Evolutionary conservation across 2,113 vertebrate species (phyloP).

Genomic region (Plectropomus leopardus): DNA sequence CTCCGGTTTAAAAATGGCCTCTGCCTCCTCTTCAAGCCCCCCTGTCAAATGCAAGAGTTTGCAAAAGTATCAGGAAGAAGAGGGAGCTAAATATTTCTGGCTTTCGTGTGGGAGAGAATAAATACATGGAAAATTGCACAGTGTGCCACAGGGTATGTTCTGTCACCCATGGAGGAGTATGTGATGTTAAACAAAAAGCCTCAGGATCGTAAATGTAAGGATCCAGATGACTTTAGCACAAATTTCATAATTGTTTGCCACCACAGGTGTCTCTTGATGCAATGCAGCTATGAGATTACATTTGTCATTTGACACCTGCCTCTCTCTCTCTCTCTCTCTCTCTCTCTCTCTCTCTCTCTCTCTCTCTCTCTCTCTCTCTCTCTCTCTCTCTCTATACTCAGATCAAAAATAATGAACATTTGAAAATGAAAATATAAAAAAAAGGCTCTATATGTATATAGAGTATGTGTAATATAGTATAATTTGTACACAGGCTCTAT

Average conservation of each 20-base stretch:
- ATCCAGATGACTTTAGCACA: conserved; percentile 3
- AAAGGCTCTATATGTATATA: too few species aligned
- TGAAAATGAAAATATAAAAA: too few species aligned
- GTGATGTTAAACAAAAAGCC: conserved; percentile 63
- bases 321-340: too few species aligned
- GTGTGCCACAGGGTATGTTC: conserved; percentile 58
- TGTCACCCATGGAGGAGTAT: conserved; percentile 58
- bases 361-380: too few species aligned
- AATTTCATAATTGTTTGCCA: conserved; percentile 6
- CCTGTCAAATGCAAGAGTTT: conserved; percentile 61
- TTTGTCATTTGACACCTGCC: too few species aligned
- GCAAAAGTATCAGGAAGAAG: conserved; percentile 49
- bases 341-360: too few species aligned
- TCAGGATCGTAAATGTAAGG: conserved; percentile 18
- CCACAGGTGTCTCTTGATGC: not conserved
- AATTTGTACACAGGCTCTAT: too few species aligned
- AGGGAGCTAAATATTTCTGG: conserved; percentile 45
- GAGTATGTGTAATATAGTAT: too few species aligned
- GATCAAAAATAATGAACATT: too few species aligned
- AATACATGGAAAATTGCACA: conserved; percentile 60
- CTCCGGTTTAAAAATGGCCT: conserved; percentile 61
- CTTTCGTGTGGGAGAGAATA: conserved; percentile 58
- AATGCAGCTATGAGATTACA: conserved; percentile 10
- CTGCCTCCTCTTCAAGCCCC: conserved; percentile 35
- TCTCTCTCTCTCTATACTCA: too few species aligned